These are phyloP conservation scores for Phrixothrix hirtus DNA, from an alignment of 2,888 invertebrate species.

Conservation along the genomic window DNA sequence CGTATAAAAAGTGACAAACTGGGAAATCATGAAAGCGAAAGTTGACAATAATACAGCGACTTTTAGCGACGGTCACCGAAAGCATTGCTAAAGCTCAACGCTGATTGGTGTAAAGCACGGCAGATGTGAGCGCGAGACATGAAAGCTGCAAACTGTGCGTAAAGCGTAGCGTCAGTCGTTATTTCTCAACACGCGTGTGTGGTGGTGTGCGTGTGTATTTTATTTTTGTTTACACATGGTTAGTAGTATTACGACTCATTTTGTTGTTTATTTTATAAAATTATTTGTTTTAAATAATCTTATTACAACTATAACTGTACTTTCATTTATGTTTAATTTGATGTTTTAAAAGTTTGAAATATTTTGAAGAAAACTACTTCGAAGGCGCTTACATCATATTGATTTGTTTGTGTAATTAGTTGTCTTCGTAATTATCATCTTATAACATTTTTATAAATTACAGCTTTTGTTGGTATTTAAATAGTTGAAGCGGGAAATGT, in stretches of 20 bases:
- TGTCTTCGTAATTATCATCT: too few relatives aligned
- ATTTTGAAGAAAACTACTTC: not conserved
- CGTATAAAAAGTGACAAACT: constrained; percentile 27
- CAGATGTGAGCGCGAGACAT: constrained; percentile 55
- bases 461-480: too few relatives aligned
- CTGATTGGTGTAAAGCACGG: constrained; percentile 54
- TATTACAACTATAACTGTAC: too few relatives aligned
- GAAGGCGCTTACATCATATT: not conserved
- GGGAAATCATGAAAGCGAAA: constrained; percentile 31
- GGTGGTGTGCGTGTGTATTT: constrained; percentile 53
- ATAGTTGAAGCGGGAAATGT: too few relatives aligned
- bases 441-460: too few relatives aligned
- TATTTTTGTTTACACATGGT: constrained; percentile 56
- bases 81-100: constrained; percentile 27
- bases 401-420: too few relatives aligned
- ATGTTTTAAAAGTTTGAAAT: not conserved
- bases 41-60: constrained; percentile 29
- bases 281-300: too few relatives aligned
- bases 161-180: constrained; percentile 52
- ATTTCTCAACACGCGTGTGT: constrained; percentile 54
- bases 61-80: constrained; percentile 26
- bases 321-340: too few relatives aligned
- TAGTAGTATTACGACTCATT: constrained; percentile 41
- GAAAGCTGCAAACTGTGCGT: constrained; percentile 54
- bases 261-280: constrained; percentile 4